Evolutionary conservation across 2,888 invertebrate genomes (phyloP).

Genomic region (Bellardia pandia): DNA sequence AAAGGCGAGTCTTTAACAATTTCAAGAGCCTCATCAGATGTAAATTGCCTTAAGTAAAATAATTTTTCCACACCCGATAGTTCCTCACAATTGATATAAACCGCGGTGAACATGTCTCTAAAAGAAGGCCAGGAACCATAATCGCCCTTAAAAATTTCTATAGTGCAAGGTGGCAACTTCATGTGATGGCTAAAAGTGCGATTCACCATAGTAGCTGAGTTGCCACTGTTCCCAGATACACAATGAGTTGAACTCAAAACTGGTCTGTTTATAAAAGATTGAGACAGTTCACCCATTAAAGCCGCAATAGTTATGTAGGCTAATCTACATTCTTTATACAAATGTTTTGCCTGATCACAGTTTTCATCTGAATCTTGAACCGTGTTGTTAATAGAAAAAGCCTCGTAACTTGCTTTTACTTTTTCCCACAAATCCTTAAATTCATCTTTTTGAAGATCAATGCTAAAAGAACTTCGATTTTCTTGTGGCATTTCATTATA

Average conservation of each 20-base stretch:
- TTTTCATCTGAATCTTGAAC: background rate
- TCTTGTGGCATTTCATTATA: background rate
- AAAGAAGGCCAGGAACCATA: background rate
- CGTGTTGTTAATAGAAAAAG: too few species aligned
- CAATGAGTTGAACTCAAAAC: background rate
- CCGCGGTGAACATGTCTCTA: background rate
- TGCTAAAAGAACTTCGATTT: background rate
- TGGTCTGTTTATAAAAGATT: background rate
- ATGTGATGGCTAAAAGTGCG: background rate
- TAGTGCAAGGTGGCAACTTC: slow-evolving; percentile 6
- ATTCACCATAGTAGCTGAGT: background rate
- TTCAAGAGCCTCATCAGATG: background rate
- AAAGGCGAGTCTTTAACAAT: slow-evolving; percentile 18
- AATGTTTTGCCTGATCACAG: background rate
- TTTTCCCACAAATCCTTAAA: background rate
- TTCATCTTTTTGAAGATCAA: background rate
- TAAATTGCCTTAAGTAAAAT: slow-evolving; percentile 4
- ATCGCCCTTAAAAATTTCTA: background rate
- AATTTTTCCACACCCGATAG: background rate
- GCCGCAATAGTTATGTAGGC: background rate
- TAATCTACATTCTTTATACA: slow-evolving; percentile 5
- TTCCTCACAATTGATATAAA: background rate
- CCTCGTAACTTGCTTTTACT: too few species aligned
- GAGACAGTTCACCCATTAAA: background rate
- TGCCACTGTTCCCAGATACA: too few species aligned